These are phyloP conservation scores for Phasianus colchicus DNA, from an alignment of 2,113 vertebrate genomes.

Conservation along the genomic window DNA sequence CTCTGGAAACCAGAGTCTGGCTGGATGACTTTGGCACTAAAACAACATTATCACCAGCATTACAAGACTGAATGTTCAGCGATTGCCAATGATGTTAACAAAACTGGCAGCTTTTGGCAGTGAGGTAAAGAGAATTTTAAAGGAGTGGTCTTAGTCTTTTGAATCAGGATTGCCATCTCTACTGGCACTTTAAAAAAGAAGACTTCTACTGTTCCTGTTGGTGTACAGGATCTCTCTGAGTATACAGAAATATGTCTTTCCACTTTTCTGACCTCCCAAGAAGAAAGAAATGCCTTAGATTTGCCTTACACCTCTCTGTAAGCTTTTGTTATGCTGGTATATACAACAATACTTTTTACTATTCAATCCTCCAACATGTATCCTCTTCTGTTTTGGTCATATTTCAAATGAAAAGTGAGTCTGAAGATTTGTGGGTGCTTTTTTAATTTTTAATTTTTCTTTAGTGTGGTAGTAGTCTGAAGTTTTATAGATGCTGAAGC, in stretches of 20 bases:
- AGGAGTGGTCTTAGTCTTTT: not conserved
- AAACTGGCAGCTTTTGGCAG: not conserved
- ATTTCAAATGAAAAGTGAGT: not conserved
- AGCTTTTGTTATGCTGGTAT: not conserved
- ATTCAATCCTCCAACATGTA: not conserved
- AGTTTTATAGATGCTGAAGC: not conserved
- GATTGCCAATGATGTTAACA: not conserved
- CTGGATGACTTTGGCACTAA: not conserved
- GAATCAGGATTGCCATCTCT: not conserved
- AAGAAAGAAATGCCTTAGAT: not conserved
- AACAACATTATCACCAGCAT: not conserved
- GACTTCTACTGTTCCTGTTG: not conserved
- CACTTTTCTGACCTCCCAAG: conserved; percentile 3
- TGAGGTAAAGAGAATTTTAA: not conserved
- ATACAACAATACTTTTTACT: not conserved
- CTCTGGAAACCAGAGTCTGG: not conserved
- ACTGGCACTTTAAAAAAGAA: not conserved
- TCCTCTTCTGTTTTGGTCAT: not conserved
- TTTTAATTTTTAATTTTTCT: not conserved
- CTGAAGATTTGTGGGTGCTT: not conserved
- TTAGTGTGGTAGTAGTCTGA: not conserved
- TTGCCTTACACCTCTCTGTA: not conserved
- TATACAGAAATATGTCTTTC: not conserved
- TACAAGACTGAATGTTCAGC: not conserved
- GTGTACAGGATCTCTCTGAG: not conserved